phyloP scores from a whole-genome alignment of 2,113 vertebrate species.

The Cinclus mexicanus region DNA sequence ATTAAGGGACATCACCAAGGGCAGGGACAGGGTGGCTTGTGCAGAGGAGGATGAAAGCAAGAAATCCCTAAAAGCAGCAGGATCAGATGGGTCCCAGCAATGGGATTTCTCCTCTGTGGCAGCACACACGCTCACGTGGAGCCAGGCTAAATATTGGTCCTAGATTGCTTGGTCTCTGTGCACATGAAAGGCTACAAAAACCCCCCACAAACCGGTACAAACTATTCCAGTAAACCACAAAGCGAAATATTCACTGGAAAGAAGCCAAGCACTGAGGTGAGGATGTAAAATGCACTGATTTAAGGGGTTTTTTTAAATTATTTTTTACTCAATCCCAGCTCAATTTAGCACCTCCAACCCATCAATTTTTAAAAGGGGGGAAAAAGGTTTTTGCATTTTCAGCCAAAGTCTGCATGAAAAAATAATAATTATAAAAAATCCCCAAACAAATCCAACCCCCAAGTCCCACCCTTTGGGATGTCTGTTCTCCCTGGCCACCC shows the following conservation, averaged over 20 bases:
- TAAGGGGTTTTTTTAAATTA: background rate
- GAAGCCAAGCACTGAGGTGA: background rate
- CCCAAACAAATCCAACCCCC: background rate
- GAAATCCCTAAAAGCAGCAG: background rate
- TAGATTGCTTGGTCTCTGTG: background rate
- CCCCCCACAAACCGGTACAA: background rate
- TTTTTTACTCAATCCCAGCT: background rate
- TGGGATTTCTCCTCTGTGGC: background rate
- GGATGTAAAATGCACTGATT: background rate
- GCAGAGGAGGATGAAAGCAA: background rate
- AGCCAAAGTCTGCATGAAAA: background rate
- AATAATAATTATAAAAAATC: accelerated
- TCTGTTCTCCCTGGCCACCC: background rate
- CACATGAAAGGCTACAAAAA: background rate
- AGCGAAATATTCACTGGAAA: background rate
- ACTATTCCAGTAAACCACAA: background rate
- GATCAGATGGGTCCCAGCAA: background rate
- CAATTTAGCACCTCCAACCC: background rate
- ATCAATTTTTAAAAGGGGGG: background rate
- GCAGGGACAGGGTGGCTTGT: background rate
- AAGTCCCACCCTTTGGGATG: background rate
- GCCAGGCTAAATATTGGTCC: background rate
- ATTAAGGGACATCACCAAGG: background rate
- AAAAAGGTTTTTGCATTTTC: background rate
- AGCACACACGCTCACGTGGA: accelerated